Evolutionary conservation across 2,113 vertebrate genomes (phyloP).

Genomic region (Tragelaphus strepsiceros): DNA sequence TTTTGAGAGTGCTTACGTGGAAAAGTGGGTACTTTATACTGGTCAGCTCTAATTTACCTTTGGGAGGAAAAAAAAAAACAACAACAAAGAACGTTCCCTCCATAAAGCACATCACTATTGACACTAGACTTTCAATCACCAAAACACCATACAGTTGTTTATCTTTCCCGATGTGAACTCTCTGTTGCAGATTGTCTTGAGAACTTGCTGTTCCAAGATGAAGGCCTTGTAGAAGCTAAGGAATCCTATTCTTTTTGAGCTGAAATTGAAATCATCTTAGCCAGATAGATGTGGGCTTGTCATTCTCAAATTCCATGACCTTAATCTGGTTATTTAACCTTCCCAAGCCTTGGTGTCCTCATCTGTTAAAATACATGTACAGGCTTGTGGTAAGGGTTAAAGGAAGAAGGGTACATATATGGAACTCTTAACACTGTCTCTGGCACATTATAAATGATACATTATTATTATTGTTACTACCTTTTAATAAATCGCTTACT

Average conservation of each 20-base stretch:
- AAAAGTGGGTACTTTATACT: neutral
- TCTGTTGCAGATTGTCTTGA: neutral
- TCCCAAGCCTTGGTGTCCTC: neutral
- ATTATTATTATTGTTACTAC: neutral
- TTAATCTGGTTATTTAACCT: neutral
- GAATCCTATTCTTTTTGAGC: neutral
- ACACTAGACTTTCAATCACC: neutral
- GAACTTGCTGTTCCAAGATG: neutral
- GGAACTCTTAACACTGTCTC: neutral
- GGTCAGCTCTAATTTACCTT: neutral
- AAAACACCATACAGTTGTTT: neutral
- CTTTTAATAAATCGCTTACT: neutral
- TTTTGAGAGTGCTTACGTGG: neutral
- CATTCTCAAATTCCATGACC: neutral
- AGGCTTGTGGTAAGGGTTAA: neutral
- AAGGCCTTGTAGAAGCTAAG: neutral
- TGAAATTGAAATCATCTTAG: neutral
- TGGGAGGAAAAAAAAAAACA: neutral
- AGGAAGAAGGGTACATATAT: neutral
- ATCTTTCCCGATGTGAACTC: neutral
- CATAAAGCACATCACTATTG: neutral
- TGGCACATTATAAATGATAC: neutral
- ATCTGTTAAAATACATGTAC: neutral
- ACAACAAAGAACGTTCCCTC: neutral
- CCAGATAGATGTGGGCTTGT: neutral